Evolutionary conservation across 2,113 vertebrate species (phyloP).

Genomic region (Lophotis ruficrista): DNA sequence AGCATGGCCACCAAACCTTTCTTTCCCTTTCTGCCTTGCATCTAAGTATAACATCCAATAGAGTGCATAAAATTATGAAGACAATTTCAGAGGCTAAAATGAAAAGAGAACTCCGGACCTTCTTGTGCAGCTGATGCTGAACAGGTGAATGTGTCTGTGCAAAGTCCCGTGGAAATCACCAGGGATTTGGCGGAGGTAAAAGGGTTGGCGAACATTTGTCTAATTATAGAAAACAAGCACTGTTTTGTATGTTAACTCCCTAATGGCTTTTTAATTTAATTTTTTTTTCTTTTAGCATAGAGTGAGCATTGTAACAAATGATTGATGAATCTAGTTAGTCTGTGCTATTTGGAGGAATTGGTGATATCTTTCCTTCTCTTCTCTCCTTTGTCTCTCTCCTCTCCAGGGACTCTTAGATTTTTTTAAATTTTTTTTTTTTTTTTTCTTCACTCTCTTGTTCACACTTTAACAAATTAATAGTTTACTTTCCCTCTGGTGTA

Average conservation of each 20-base stretch:
- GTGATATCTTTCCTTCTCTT: background rate
- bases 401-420: background rate
- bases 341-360: background rate
- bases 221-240: conserved; percentile 43
- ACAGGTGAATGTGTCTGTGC: background rate
- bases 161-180: background rate
- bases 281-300: background rate
- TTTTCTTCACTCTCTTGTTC: background rate
- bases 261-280: conserved; percentile 18
- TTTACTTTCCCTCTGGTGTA: conserved; percentile 25
- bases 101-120: background rate
- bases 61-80: background rate
- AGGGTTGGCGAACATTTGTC: background rate
- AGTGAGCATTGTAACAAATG: background rate
- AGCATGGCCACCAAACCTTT: background rate
- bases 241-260: conserved; percentile 27
- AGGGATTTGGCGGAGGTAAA: background rate
- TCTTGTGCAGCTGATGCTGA: background rate
- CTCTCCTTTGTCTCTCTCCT: background rate
- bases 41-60: background rate
- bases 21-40: background rate
- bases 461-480: conserved; percentile 33
- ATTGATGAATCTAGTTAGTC: background rate
- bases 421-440: background rate
- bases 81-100: background rate